phyloP scores from a whole-genome alignment of 2,113 vertebrate genomes.

The Serinus canaria region DNA sequence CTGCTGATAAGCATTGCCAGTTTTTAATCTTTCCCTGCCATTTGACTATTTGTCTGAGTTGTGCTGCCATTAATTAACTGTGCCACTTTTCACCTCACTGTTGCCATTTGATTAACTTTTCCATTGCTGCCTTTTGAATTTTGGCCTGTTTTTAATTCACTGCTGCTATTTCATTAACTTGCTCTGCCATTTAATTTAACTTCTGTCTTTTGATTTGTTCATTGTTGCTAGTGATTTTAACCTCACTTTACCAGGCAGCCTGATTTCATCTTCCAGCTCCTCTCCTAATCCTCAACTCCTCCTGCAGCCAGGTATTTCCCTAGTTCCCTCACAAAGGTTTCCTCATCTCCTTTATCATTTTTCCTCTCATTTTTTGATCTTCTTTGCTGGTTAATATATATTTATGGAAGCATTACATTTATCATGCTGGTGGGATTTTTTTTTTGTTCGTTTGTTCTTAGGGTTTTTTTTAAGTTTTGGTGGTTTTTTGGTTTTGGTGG shows the following conservation, averaged over 20 bases:
- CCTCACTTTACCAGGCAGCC: background rate
- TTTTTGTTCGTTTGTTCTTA: background rate
- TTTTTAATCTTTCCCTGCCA: constrained; percentile 15
- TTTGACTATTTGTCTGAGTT: background rate
- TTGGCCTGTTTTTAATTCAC: constrained; percentile 12
- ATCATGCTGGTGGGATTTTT: fast-evolving
- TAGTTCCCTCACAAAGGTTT: background rate
- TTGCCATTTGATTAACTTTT: constrained; percentile 44
- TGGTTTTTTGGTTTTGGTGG: background rate
- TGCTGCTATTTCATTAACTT: constrained; percentile 41
- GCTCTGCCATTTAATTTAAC: constrained; percentile 5
- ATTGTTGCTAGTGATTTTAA: background rate
- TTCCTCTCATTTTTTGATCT: background rate
- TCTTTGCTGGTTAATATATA: background rate
- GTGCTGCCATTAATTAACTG: constrained; percentile 37
- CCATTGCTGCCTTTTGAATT: background rate
- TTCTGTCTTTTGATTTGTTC: constrained; percentile 31
- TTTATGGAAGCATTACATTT: background rate
- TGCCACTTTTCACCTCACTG: constrained; percentile 24
- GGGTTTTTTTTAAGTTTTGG: background rate
- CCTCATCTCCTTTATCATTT: background rate
- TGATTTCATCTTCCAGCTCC: background rate
- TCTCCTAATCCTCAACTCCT: background rate
- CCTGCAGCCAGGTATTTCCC: background rate
- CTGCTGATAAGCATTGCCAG: background rate